phyloP scores from a whole-genome alignment of 2,113 vertebrate genomes.

The Neolamprologus ventralis region DNA sequence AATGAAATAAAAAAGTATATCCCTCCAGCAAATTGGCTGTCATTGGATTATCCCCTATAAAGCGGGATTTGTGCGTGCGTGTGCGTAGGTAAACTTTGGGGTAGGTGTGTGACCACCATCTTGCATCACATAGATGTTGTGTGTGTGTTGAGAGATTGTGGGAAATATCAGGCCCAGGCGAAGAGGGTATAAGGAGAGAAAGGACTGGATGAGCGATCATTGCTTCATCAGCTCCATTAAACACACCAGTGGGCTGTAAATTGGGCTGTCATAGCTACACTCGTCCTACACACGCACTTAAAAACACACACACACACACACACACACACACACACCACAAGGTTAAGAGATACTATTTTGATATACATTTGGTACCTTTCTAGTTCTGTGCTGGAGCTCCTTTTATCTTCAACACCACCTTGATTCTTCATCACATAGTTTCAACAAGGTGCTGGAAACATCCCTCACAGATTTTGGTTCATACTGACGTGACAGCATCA shows the following conservation, averaged over 20 bases:
- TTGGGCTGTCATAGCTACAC: constrained; percentile 12
- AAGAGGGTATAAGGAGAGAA: neutral
- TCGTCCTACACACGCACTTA: neutral
- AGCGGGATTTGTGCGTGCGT: constrained; percentile 53
- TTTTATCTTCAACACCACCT: neutral
- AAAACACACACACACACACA: neutral
- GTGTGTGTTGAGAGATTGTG: neutral
- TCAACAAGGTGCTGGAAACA: neutral
- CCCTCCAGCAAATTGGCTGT: constrained; percentile 69
- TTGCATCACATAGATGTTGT: constrained; percentile 20
- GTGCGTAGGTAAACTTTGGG: neutral
- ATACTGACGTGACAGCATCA: neutral
- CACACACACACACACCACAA: neutral
- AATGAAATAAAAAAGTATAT: constrained; percentile 58
- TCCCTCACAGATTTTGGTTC: neutral
- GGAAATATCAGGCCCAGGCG: constrained; percentile 5
- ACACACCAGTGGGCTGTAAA: constrained; percentile 58
- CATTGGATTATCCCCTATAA: constrained; percentile 69
- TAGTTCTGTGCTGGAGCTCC: neutral
- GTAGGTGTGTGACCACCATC: constrained; percentile 17
- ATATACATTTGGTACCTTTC: neutral
- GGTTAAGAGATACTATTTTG: neutral
- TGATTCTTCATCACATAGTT: neutral
- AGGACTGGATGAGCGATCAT: constrained; percentile 46
- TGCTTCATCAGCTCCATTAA: constrained; percentile 62